phyloP scores from a whole-genome alignment of 1,140 invertebrate species.

The Drosophila guanche region DNA sequence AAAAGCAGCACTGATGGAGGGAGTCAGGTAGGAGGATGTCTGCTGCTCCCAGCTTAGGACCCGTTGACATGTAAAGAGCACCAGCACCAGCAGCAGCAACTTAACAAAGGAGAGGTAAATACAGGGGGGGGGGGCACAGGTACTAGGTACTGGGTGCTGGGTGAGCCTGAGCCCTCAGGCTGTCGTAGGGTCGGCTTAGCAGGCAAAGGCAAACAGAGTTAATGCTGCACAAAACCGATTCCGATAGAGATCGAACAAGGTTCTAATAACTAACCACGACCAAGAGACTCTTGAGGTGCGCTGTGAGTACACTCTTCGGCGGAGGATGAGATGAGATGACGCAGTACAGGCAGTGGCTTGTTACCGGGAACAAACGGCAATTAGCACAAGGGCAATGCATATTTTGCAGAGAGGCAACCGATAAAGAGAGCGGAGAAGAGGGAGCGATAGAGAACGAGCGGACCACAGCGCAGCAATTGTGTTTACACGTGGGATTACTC shows the following conservation, averaged over 20 bases:
- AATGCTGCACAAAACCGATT: constrained; percentile 53
- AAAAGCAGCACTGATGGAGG: neutral
- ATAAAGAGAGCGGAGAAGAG: constrained; percentile 2
- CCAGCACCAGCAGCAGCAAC: constrained; percentile 6
- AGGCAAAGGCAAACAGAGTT: constrained; percentile 65
- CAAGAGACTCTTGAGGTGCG: constrained; percentile 4
- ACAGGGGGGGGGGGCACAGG: constrained; percentile 21
- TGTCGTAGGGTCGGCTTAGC: constrained; percentile 47
- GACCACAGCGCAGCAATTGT: constrained; percentile 2
- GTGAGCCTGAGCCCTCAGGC: constrained; percentile 35
- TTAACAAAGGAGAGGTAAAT: constrained; percentile 56
- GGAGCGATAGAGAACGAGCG: too few species aligned
- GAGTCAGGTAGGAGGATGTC: constrained; percentile 1
- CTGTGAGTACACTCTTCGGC: neutral
- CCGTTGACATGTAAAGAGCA: constrained; percentile 73
- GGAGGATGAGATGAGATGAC: neutral
- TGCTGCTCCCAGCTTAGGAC: constrained; percentile 59
- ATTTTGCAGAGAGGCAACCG: constrained; percentile 36
- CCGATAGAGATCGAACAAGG: constrained; percentile 68
- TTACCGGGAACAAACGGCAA: constrained; percentile 68
- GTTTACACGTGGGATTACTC: constrained; percentile 69
- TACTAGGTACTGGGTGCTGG: constrained; percentile 6
- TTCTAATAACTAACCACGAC: constrained; percentile 56
- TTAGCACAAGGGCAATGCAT: constrained; percentile 52
- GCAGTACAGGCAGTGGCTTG: constrained; percentile 8